These are phyloP conservation scores for Coronaproctus castanopsis DNA, from an alignment of 2,888 invertebrate species.

Conservation along the genomic window DNA sequence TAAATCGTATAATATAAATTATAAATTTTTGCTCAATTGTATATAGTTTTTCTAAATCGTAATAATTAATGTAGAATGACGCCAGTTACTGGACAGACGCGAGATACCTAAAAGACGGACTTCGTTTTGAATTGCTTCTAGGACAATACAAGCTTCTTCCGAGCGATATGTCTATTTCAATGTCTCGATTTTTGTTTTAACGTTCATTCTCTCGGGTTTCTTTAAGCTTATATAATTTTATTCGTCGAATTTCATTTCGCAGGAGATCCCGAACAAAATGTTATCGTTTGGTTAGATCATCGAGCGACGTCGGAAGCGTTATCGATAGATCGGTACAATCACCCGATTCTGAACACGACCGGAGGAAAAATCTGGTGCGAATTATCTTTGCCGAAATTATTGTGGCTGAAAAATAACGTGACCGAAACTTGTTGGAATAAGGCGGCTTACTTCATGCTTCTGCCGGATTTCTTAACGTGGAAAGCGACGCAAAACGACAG, in stretches of 20 bases:
- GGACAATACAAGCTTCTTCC: no score
- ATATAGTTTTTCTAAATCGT: no score
- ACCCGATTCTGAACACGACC: conserved; percentile 59
- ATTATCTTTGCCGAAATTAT: conserved; percentile 84
- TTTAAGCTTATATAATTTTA: no score
- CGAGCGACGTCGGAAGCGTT: conserved; percentile 60
- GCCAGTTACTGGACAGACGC: no score
- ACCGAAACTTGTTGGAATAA: conserved; percentile 41
- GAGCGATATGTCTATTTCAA: no score
- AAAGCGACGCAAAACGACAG: conserved; percentile 57
- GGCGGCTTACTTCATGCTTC: conserved; percentile 46
- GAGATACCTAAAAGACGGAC: no score
- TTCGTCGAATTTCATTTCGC: neutral
- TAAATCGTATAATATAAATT: no score
- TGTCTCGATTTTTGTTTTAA: no score
- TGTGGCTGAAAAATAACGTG: conserved; percentile 70
- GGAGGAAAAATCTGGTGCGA: conserved; percentile 87
- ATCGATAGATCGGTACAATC: conserved; percentile 51
- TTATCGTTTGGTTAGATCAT: conserved; percentile 87
- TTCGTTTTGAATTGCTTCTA: no score
- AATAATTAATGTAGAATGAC: no score
- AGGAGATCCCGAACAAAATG: conserved; percentile 35
- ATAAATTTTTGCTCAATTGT: no score
- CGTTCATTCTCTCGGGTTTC: no score
- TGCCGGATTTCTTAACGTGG: conserved; percentile 73